Conservation (phyloP, 2,888 invertebrate species). For the Acronicta aceris region DNA sequence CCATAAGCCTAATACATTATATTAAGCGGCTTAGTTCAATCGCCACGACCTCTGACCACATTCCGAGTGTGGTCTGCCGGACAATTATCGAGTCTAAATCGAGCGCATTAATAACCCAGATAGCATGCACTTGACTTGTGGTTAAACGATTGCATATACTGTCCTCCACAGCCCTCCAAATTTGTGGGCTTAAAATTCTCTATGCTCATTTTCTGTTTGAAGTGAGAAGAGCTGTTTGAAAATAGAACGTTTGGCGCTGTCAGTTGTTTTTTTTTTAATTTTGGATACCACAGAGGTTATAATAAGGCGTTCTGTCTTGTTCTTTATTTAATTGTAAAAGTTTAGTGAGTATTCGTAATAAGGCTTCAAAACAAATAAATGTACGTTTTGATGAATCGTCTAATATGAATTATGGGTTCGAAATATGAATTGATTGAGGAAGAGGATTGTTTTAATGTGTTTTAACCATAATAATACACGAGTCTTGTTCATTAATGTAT, state of each 20-base stretch:
- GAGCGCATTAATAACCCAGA: constrained; percentile 71
- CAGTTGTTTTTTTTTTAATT: background rate
- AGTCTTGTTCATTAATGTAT: no score
- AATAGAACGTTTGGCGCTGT: background rate
- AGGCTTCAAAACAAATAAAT: no score
- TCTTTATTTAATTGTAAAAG: no score
- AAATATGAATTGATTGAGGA: no score
- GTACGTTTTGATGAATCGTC: no score
- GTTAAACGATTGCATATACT: constrained; percentile 62
- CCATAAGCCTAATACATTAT: constrained; percentile 31
- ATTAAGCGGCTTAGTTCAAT: constrained; percentile 49
- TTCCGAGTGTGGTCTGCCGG: constrained; percentile 54
- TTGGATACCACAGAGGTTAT: no score
- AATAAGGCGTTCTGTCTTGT: no score
- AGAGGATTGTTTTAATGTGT: no score
- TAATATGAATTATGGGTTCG: no score
- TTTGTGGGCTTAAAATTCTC: constrained; percentile 42
- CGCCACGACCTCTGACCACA: constrained; percentile 64
- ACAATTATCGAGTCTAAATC: constrained; percentile 72
- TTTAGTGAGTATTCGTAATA: no score
- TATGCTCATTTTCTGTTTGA: constrained; percentile 1
- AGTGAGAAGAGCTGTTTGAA: background rate
- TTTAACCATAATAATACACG: no score
- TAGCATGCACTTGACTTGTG: constrained; percentile 72
- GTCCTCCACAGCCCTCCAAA: constrained; percentile 33